Conservation (phyloP, 2,888 invertebrate species). For the Calliphora vomitoria region DNA sequence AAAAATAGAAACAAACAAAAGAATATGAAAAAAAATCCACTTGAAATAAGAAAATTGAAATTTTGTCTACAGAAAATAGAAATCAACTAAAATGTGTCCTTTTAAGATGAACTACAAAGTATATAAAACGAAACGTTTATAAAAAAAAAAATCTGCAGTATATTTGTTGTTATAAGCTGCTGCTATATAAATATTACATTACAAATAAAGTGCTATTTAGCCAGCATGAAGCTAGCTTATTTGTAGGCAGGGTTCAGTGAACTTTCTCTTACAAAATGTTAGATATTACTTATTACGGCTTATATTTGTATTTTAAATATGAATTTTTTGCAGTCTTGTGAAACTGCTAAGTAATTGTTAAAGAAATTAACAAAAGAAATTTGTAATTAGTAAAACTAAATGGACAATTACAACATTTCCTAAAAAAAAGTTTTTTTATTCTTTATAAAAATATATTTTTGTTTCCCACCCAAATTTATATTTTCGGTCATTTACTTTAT, state of each 20-base stretch:
- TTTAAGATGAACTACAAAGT: conserved; percentile 12
- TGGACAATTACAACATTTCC: conserved; percentile 1
- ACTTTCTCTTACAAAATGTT: too few species aligned
- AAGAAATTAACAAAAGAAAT: too few species aligned
- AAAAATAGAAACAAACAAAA: conserved; percentile 2
- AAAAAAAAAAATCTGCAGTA: not conserved
- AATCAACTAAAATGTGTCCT: conserved; percentile 23
- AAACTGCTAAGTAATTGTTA: too few species aligned
- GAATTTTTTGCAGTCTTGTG: too few species aligned
- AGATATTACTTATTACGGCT: too few species aligned
- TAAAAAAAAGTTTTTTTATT: too few species aligned
- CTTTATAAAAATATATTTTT: too few species aligned
- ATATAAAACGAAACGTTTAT: conserved; percentile 2
- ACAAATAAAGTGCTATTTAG: not conserved
- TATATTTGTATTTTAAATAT: too few species aligned
- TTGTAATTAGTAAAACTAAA: not conserved
- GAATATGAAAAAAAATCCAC: not conserved
- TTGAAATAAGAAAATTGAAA: conserved; percentile 67
- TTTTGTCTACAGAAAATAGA: conserved; percentile 24
- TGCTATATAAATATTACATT: not conserved
- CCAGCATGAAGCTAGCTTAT: too few species aligned
- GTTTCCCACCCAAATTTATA: not conserved
- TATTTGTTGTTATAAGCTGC: not conserved
- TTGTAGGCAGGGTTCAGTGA: too few species aligned
- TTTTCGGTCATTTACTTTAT: conserved; percentile 40